These are phyloP conservation scores for Dendroctonus ponderosae DNA, from an alignment of 1,140 invertebrate genomes.

Conservation along the genomic window DNA sequence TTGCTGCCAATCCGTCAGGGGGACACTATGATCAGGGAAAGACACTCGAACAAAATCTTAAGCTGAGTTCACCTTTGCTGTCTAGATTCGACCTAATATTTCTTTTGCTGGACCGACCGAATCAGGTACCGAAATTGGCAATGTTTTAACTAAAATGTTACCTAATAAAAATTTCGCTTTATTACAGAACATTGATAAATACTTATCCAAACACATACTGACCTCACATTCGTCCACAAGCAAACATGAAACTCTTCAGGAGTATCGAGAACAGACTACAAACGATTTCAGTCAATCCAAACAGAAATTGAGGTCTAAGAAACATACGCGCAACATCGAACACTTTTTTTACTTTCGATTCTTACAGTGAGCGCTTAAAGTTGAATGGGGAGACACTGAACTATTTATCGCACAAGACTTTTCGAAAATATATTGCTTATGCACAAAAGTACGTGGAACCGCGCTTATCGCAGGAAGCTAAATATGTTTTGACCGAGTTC, in stretches of 20 bases:
- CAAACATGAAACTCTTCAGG: constrained; percentile 33
- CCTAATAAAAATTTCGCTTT: neutral
- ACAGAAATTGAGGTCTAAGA: constrained; percentile 12
- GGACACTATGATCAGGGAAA: constrained; percentile 87
- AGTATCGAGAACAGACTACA: constrained; percentile 1
- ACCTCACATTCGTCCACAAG: constrained; percentile 64
- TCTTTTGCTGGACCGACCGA: constrained; percentile 83
- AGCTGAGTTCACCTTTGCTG: constrained; percentile 78
- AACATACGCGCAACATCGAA: neutral
- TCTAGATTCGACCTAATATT: constrained; percentile 94
- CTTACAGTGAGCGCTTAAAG: constrained; percentile 25
- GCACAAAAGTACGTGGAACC: constrained; percentile 87
- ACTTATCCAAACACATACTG: constrained; percentile 81
- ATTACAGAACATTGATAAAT: constrained; percentile 61
- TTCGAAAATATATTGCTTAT: constrained; percentile 91
- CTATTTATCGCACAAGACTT: constrained; percentile 67
- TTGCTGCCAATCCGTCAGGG: constrained; percentile 86
- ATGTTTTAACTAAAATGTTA: too few species aligned
- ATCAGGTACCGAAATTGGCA: constrained; percentile 57
- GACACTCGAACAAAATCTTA: constrained; percentile 87
- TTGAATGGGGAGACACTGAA: constrained; percentile 60
- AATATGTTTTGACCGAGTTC: constrained; percentile 71
- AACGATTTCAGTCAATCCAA: neutral
- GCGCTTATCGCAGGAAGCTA: constrained; percentile 69
- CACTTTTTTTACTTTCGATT: too few species aligned